Evolutionary conservation across 2,888 invertebrate species (phyloP), one percentile per base, ranked within the genome.

Genomic region (Stictocephala bisonia): DNA sequence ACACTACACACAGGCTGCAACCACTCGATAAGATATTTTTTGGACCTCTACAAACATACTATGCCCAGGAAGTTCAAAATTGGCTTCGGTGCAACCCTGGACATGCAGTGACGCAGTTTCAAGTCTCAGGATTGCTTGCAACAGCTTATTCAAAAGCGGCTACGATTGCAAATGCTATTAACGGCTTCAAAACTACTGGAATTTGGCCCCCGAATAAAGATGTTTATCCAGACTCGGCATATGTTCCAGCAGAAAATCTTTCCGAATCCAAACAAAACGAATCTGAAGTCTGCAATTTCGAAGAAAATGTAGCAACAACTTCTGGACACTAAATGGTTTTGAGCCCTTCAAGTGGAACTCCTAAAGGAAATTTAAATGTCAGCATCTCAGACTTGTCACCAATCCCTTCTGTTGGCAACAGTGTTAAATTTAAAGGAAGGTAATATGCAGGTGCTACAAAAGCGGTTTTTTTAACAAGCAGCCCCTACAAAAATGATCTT

Each of bases 11-110:
- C 44, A 48, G 78, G 35, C 66, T 80, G 4, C 81, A 81, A 56
- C 79, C 78, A 27, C 72, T 80, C 22, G 79, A 81, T 72, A 75
- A 76, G 26, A 74, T 77, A n/a, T 80, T 80, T 74, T 80, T 79
- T 53, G 24, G 26, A 9, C 56, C 70, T 4, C 26, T 56, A 1
- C 40, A 70, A 70, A 9, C 2, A 1, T 56, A 70, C 26, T 56
- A 9, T n/a, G 3, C 22, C 11, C 40, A 56, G 26, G 74, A 64
- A 31, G 53, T 71, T 41, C 74, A 77, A 72, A 79, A 77, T 35
- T 79, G 77, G 77, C 56, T 80, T 29, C 73, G 75, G 40, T 24
- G 66, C 20, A 74, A 77, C 74, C 75, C 75, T 20, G 77, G 76
- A 11, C 53, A 56, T 18, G 29, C n/a, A 22, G 75, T 80, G 44